phyloP scores from a whole-genome alignment of 2,113 vertebrate species.

The Hemicordylus capensis region DNA sequence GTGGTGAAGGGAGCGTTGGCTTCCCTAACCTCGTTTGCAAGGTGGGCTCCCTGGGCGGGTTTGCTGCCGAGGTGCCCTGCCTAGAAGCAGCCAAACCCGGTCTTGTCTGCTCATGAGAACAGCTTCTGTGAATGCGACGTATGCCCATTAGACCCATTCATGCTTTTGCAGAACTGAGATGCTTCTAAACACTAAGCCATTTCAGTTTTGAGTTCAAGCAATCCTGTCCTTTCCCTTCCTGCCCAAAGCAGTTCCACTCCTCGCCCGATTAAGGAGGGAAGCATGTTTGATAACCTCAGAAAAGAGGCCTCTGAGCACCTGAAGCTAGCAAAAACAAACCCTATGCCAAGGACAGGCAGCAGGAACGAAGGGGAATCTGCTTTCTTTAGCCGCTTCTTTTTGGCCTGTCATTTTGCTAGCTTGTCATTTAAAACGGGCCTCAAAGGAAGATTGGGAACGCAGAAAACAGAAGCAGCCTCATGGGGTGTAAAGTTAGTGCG shows the following conservation, averaged over 20 bases:
- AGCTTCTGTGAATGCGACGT: too few relatives aligned
- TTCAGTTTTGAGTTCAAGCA: constrained; percentile 1
- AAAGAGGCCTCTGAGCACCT: constrained; percentile 61
- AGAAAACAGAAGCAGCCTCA: background rate
- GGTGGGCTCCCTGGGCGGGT: too few relatives aligned
- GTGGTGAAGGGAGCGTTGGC: too few relatives aligned
- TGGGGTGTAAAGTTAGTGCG: background rate
- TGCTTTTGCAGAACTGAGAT: constrained; percentile 18
- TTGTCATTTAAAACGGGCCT: background rate
- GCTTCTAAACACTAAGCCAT: background rate
- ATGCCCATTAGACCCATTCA: too few relatives aligned
- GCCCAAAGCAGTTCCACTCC: background rate
- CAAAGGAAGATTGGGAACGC: background rate
- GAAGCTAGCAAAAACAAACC: constrained; percentile 55
- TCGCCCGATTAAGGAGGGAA: background rate
- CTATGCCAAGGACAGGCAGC: constrained; percentile 50
- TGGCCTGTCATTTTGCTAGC: constrained; percentile 8
- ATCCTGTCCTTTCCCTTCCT: constrained; percentile 22
- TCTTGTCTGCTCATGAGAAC: too few relatives aligned
- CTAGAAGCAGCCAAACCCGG: too few relatives aligned
- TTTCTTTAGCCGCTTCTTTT: constrained; percentile 24
- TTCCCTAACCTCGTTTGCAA: too few relatives aligned
- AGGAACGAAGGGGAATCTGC: constrained; percentile 46
- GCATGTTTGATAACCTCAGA: constrained; percentile 27
- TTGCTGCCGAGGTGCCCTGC: too few relatives aligned